Evolutionary conservation across 2,797 vertebrate species (phyloP).

Genomic region (Adelosebastes latens): DNA sequence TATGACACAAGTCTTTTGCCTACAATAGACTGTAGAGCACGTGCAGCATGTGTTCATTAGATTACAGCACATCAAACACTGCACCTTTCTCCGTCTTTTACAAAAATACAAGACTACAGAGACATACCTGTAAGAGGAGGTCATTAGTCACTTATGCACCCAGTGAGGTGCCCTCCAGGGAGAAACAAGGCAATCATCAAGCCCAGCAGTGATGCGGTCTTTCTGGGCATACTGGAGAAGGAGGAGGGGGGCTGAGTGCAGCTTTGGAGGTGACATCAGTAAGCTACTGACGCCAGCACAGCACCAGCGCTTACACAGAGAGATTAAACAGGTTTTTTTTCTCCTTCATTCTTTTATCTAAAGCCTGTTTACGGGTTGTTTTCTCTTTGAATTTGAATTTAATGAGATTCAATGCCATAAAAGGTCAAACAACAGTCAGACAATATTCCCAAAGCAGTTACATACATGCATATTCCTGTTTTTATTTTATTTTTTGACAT

Average conservation of each 20-base stretch:
- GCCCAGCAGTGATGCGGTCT: constrained; percentile 49
- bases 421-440: not conserved
- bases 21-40: constrained; percentile 1
- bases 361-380: not conserved
- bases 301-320: constrained; percentile 29
- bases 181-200: constrained; percentile 27
- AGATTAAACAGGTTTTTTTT: constrained; percentile 39
- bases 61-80: constrained; percentile 28
- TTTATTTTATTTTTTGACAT: not conserved
- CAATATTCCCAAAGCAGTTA: not conserved
- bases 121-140: constrained; percentile 26
- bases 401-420: not conserved
- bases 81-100: constrained; percentile 32
- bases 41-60: constrained; percentile 29
- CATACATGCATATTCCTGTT: not conserved
- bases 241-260: not conserved
- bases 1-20: constrained; percentile 19
- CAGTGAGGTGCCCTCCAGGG: constrained; percentile 14
- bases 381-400: not conserved
- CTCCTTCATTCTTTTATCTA: not conserved
- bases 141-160: constrained; percentile 38
- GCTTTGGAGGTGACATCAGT: constrained; percentile 70
- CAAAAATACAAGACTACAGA: constrained; percentile 11
- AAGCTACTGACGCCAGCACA: constrained; percentile 62
- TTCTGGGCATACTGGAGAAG: constrained; percentile 5